Base-by-base conservation (phyloP, 2,888 invertebrate species). In the Microctonus brassicae region DNA sequence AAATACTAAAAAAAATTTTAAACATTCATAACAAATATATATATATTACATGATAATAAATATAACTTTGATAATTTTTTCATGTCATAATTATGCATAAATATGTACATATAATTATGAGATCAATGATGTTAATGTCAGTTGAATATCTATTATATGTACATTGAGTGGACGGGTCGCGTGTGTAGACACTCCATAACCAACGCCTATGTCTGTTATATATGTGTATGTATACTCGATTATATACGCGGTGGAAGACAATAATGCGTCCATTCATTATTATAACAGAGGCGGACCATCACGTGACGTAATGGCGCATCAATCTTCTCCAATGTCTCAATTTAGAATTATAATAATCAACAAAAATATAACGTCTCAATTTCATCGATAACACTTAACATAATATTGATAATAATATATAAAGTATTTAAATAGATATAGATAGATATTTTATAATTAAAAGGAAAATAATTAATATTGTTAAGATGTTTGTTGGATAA, bases 401-500 rank as follows among this genome's bases (percentile, higher is more conserved):
- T 60, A 22, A 39, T 22, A 39, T 36, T 22, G 5, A 33, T 20
- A 52, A 52, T 47, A 17, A 29, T 10, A 13, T 22, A 13, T 33
- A n/a, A n/a, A n/a, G n/a, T n/a, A n/a, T 36, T 36, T n/a, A 20
- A 33, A 33, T 6, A n/a, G n/a, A n/a, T n/a, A n/a, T n/a, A n/a
- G n/a, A n/a, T n/a, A n/a, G n/a, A n/a, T n/a, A n/a, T n/a, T n/a
- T n/a, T n/a, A n/a, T n/a, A n/a, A n/a, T n/a, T n/a, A n/a, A n/a
- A 53, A 57, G 20, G 66, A 69, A 36, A 39, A 55, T 66, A 26
- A 71, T 70, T 73, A 75, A 73, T 79, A 69, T 73, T 69, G 79
- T 84, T 84, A 81, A 79, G 82, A 82, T 84, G 85, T 47, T 85
- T 83, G 83, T 86, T 83, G 82, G 85, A 84, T 83, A 83, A 87